Conservation (phyloP, 1,140 invertebrate genomes). For the Hyles vespertilio region DNA sequence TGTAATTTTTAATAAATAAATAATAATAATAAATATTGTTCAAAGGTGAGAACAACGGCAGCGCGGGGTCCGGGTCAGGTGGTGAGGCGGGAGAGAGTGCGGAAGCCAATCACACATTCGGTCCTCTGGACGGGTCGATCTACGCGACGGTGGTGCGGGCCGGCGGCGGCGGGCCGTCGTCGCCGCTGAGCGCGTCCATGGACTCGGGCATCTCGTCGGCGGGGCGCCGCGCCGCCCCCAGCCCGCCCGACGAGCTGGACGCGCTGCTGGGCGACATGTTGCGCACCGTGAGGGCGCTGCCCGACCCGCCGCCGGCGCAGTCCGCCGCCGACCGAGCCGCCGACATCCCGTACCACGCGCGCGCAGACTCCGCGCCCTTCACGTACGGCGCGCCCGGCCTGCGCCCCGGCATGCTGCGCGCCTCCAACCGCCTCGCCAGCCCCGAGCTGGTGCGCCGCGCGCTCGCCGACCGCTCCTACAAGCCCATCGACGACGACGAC, state of each 20-base stretch:
- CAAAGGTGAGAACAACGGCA: slow-evolving; percentile 68
- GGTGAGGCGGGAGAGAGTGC: slow-evolving; percentile 75
- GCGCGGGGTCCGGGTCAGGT: slow-evolving; percentile 85
- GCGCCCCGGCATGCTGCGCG: slow-evolving; percentile 76
- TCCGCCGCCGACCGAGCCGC: slow-evolving; percentile 41
- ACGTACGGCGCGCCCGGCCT: slow-evolving; percentile 82
- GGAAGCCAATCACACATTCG: slow-evolving; percentile 81
- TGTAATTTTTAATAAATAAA: too few species aligned
- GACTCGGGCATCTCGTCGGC: slow-evolving; percentile 89
- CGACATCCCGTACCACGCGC: slow-evolving; percentile 88
- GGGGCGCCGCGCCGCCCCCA: slow-evolving; percentile 74
- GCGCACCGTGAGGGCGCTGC: slow-evolving; percentile 86
- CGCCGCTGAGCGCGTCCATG: slow-evolving; percentile 88
- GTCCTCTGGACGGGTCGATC: slow-evolving; percentile 91
- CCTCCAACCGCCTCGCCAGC: slow-evolving; percentile 81
- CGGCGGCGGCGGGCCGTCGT: slow-evolving; percentile 76
- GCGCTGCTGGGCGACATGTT: slow-evolving; percentile 87
- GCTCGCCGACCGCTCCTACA: slow-evolving; percentile 56
- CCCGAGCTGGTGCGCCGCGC: slow-evolving; percentile 85
- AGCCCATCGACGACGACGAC: slow-evolving; percentile 74
- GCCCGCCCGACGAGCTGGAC: slow-evolving; percentile 65
- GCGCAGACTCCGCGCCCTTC: slow-evolving; percentile 87
- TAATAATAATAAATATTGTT: too few species aligned
- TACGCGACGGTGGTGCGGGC: slow-evolving; percentile 86
- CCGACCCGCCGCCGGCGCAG: slow-evolving; percentile 80